Conservation (phyloP, 1,140 invertebrate genomes). For the Drosophila elegans region DNA sequence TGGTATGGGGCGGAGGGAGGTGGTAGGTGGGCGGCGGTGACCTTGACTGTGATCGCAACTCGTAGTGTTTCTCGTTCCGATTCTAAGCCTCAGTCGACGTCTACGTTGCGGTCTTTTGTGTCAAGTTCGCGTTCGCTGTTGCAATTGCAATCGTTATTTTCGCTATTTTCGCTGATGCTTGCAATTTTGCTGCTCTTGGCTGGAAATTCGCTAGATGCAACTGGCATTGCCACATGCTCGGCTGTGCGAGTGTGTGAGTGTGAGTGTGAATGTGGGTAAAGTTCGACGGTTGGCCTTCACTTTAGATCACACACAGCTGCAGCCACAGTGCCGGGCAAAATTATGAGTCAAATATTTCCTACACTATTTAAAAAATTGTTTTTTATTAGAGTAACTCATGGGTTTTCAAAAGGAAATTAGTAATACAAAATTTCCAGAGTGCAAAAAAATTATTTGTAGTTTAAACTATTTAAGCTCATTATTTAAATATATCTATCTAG, state of each 20-base stretch:
- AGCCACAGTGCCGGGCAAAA: constrained; percentile 28
- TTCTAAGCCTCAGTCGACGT: constrained; percentile 46
- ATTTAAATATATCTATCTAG: too few species aligned
- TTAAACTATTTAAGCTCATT: too few species aligned
- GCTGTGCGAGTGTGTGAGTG: constrained; percentile 3
- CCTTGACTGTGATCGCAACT: constrained; percentile 76
- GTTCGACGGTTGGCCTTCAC: constrained; percentile 79
- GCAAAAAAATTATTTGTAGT: too few species aligned
- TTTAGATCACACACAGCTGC: constrained; percentile 52
- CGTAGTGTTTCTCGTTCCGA: constrained; percentile 56
- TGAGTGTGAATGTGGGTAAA: constrained; percentile 76
- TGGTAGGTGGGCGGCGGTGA: constrained; percentile 17
- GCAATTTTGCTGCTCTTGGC: constrained; percentile 36
- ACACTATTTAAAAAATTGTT: not conserved
- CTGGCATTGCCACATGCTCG: constrained; percentile 30
- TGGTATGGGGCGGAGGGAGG: not conserved
- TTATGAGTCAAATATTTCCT: not conserved
- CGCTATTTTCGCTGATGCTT: constrained; percentile 25
- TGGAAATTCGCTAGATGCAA: constrained; percentile 32
- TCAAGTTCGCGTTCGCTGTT: constrained; percentile 66
- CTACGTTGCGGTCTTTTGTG: constrained; percentile 57
- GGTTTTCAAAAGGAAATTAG: too few species aligned
- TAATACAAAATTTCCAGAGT: too few species aligned
- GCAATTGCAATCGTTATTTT: constrained; percentile 39
- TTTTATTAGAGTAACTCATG: not conserved